These are phyloP conservation scores for Disparrhopalites patrizii DNA, from an alignment of 2,888 invertebrate genomes.

Conservation along the genomic window DNA sequence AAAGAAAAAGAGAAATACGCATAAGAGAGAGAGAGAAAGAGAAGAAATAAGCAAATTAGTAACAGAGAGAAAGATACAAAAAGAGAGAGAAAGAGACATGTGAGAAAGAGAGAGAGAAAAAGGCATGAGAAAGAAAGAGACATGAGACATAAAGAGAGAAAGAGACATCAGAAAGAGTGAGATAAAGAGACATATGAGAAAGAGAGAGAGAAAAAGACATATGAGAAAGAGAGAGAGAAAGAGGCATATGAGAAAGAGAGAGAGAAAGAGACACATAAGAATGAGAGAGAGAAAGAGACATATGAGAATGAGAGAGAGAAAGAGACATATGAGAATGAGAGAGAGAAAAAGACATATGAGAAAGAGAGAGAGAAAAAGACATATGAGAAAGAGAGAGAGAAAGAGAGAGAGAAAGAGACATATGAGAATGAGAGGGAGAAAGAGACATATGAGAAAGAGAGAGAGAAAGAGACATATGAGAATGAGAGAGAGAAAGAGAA, in stretches of 20 bases:
- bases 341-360: neutral
- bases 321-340: neutral
- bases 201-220: too few species aligned
- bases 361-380: neutral
- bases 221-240: too few species aligned
- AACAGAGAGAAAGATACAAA: too few species aligned
- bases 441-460: neutral
- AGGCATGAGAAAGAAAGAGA: too few species aligned
- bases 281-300: too few species aligned
- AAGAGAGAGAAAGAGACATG: neutral
- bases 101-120: too few species aligned
- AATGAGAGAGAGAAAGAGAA: neutral
- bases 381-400: neutral
- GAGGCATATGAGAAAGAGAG: too few species aligned
- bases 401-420: neutral
- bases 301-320: too few species aligned
- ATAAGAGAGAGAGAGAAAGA: neutral
- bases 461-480: neutral
- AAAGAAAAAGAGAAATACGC: neutral
- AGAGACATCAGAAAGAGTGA: too few species aligned
- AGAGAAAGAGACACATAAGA: too few species aligned
- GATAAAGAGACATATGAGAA: too few species aligned
- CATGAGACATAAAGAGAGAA: too few species aligned
- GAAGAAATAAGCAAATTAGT: neutral
- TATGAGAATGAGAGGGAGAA: neutral